These are phyloP conservation scores for Dryocosmus kuriphilus DNA, from an alignment of 2,888 invertebrate genomes.

Conservation along the genomic window DNA sequence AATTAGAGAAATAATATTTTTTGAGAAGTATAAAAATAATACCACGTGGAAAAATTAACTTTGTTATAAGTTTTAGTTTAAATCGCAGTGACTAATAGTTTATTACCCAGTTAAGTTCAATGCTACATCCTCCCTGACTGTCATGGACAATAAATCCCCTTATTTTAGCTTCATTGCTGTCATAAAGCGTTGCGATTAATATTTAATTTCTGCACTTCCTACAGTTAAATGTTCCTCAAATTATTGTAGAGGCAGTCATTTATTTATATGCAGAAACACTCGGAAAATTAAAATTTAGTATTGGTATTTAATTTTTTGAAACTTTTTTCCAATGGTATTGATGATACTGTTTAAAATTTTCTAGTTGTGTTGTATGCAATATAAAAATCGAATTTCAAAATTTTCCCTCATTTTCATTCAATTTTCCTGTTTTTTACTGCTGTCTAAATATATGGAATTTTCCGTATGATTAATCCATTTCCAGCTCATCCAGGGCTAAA, in stretches of 20 bases:
- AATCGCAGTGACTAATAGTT: slow-evolving; percentile 47
- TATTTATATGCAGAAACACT: background rate
- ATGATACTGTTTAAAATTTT: no score
- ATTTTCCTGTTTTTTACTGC: background rate
- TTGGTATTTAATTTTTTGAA: background rate
- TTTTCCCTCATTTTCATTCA: background rate
- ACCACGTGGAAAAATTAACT: background rate
- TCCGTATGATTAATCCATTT: no score
- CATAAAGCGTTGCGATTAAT: slow-evolving; percentile 30
- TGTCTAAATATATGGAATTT: no score
- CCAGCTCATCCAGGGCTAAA: no score
- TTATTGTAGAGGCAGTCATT: background rate
- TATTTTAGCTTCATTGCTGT: slow-evolving; percentile 43
- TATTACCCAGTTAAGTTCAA: slow-evolving; percentile 76
- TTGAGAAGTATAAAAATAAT: background rate
- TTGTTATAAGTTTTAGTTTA: background rate
- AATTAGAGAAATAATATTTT: no score
- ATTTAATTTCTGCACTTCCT: background rate
- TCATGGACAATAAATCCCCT: slow-evolving; percentile 57
- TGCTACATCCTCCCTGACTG: slow-evolving; percentile 69
- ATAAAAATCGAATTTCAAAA: background rate
- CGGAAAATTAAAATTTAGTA: background rate
- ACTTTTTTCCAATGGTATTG: background rate
- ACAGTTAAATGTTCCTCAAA: background rate
- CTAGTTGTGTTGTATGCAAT: no score